A percentile compares a stretch with the other conserved stretches of the same genome.
phyloP scores from a whole-genome alignment of 2,888 invertebrate species.

The Nysson spinosus region DNA sequence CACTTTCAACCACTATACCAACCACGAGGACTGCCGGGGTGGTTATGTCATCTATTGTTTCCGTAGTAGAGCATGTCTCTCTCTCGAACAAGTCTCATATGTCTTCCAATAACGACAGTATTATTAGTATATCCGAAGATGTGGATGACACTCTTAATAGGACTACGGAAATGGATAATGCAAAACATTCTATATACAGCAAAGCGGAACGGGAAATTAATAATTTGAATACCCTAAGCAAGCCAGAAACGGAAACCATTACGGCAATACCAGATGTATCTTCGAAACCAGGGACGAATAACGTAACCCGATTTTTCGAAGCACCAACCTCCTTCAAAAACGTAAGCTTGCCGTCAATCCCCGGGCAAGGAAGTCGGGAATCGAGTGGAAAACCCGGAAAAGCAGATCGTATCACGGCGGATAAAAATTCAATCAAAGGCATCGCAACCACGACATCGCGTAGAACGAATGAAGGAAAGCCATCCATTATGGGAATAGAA shows the following conservation, averaged over 20 bases:
- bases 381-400: constrained; percentile 8
- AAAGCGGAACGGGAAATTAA: constrained; percentile 1
- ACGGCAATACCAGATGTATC: neutral
- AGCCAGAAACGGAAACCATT: neutral
- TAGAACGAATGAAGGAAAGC: constrained; percentile 17
- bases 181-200: constrained; percentile 10
- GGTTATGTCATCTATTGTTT: constrained; percentile 33
- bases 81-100: constrained; percentile 19
- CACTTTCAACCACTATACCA: constrained; percentile 37
- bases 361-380: neutral
- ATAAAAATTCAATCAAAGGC: constrained; percentile 48
- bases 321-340: constrained; percentile 50
- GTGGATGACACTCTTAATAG: constrained; percentile 7
- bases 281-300: neutral
- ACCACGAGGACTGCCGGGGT: constrained; percentile 16
- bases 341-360: constrained; percentile 20
- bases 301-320: constrained; percentile 35
- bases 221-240: neutral
- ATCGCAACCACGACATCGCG: constrained; percentile 19
- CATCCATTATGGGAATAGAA: constrained; percentile 36
- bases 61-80: constrained; percentile 21
- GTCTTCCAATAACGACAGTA: constrained; percentile 42
- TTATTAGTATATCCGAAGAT: constrained; percentile 11
- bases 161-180: neutral
- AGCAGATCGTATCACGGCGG: constrained; percentile 23